Conservation (phyloP, 2,113 vertebrate species). For the Neomonachus schauinslandi region DNA sequence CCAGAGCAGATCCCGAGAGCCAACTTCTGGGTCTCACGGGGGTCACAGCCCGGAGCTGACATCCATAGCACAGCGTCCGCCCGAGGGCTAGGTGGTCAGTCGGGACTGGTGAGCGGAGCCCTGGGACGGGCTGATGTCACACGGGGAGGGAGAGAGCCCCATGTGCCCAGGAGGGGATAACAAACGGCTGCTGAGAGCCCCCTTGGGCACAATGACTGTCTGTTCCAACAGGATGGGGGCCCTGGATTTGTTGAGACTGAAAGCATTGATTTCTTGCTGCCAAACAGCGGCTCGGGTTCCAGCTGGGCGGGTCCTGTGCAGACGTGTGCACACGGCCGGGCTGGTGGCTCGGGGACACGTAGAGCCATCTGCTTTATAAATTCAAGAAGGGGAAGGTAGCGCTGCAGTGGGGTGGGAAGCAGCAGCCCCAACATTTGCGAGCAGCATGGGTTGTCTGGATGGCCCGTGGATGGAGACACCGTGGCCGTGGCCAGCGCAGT, state of each 20-base stretch:
- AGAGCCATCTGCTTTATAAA: too few relatives aligned
- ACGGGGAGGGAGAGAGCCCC: not conserved
- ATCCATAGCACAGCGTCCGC: accelerated
- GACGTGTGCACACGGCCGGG: not conserved
- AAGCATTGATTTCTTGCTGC: too few relatives aligned
- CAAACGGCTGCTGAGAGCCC: not conserved
- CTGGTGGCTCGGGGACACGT: too few relatives aligned
- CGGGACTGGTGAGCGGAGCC: not conserved
- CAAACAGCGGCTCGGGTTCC: not conserved
- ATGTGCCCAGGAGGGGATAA: not conserved
- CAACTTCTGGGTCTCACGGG: accelerated
- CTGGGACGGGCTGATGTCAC: accelerated
- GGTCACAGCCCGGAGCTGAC: not conserved
- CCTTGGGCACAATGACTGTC: slow-evolving; percentile 36
- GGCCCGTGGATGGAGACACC: too few relatives aligned
- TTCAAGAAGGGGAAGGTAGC: too few relatives aligned
- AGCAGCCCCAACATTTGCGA: too few relatives aligned
- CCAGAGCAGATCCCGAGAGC: not conserved
- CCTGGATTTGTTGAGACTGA: slow-evolving; percentile 72
- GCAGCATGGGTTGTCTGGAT: too few relatives aligned
- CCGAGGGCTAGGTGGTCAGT: not conserved
- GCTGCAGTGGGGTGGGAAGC: too few relatives aligned
- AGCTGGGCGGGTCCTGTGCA: accelerated
- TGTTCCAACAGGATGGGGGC: slow-evolving; percentile 39
- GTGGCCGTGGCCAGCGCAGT: not conserved